Evolutionary conservation across 2,113 vertebrate genomes (phyloP).

Genomic region (Eudyptes chrysolophus): DNA sequence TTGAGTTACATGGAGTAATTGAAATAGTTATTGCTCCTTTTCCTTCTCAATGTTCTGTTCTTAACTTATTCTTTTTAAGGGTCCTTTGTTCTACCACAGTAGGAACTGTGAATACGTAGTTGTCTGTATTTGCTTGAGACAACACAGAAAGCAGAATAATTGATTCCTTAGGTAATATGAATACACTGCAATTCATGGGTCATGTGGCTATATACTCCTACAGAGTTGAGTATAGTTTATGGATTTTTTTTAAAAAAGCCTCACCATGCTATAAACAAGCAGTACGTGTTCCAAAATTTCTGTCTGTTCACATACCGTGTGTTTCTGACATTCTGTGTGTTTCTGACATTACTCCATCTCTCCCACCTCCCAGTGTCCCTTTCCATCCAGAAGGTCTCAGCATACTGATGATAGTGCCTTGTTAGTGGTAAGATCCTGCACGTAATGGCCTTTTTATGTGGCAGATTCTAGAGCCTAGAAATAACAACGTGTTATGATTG

Average conservation of each 20-base stretch:
- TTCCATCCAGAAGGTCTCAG: slow-evolving; percentile 94
- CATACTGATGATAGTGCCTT: slow-evolving; percentile 99
- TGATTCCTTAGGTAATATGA: not conserved
- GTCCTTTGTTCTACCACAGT: slow-evolving; percentile 7
- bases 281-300: slow-evolving; percentile 37
- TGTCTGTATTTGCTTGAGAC: slow-evolving; percentile 2
- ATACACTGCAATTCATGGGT: not conserved
- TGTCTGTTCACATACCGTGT: slow-evolving; percentile 58
- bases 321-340: slow-evolving; percentile 63
- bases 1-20: not conserved
- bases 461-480: slow-evolving; percentile 48
- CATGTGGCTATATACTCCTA: not conserved
- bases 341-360: slow-evolving; percentile 78
- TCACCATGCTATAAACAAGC: not conserved
- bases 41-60: slow-evolving; percentile 3
- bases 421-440: slow-evolving; percentile 92
- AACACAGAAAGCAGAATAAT: slow-evolving; percentile 11
- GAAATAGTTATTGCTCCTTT: slow-evolving; percentile 11
- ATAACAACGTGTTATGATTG: not conserved
- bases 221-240: not conserved
- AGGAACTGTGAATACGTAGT: not conserved
- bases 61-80: slow-evolving; percentile 19
- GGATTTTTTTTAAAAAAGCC: not conserved
- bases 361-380: slow-evolving; percentile 82
- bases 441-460: slow-evolving; percentile 49